Percentiles rank a stretch among this genome's conserved stretches.
Conservation (phyloP, 2,888 invertebrate species). For the Trilocha varians region DNA sequence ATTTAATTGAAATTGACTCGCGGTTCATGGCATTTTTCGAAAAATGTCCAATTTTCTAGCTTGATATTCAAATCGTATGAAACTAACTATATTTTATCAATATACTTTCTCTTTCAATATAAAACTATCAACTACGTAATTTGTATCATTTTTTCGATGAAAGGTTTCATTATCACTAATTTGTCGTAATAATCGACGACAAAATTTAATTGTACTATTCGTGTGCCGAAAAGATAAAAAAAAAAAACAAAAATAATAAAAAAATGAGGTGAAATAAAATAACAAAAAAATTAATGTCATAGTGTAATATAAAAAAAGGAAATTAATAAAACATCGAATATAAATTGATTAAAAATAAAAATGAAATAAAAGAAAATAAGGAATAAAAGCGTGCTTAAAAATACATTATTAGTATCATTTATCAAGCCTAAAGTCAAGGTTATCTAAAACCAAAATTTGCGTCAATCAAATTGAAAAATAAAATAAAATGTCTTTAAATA, state of each 20-base stretch:
- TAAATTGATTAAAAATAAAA: conserved; percentile 21
- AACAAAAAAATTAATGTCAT: conserved; percentile 17
- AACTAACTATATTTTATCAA: not conserved
- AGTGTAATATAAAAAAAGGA: conserved; percentile 24
- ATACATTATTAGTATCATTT: conserved; percentile 20
- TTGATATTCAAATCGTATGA: too few species aligned
- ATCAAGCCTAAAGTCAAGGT: conserved; percentile 19
- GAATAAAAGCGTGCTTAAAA: conserved; percentile 23
- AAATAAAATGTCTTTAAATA: not conserved
- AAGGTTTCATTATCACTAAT: not conserved
- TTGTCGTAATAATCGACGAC: not conserved
- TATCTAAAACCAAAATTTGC: conserved; percentile 14
- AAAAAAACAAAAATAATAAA: conserved; percentile 19
- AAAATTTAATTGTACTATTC: not conserved
- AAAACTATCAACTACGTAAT: not conserved
- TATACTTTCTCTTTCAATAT: not conserved
- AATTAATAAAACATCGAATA: conserved; percentile 22
- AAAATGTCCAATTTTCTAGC: too few species aligned
- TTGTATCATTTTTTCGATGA: not conserved
- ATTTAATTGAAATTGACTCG: too few species aligned
- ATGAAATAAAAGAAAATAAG: conserved; percentile 10
- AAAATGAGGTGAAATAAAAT: conserved; percentile 25
- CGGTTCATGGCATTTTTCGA: too few species aligned
- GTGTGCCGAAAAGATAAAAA: conserved; percentile 4
- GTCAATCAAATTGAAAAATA: conserved; percentile 26